These are phyloP conservation scores for Epistrophella euchroma DNA, from an alignment of 2,888 invertebrate genomes.

Conservation along the genomic window DNA sequence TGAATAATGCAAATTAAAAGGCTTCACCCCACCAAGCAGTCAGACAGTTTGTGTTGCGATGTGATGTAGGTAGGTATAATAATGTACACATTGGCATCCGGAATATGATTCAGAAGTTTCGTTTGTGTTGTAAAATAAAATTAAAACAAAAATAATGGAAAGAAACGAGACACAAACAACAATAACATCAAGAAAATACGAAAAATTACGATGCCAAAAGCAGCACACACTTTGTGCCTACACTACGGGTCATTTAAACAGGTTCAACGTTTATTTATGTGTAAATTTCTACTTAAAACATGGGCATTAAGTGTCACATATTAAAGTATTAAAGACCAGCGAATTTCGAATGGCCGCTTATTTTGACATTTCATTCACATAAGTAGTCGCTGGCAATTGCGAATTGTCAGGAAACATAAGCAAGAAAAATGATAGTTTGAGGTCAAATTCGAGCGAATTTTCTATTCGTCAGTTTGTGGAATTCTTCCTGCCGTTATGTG, in stretches of 20 bases:
- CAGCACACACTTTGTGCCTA: neutral
- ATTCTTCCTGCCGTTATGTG: no score
- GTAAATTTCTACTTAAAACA: no score
- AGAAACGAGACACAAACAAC: conserved; percentile 33
- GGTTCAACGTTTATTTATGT: neutral
- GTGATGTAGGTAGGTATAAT: neutral
- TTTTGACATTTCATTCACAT: no score
- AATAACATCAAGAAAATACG: conserved; percentile 26
- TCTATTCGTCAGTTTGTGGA: no score
- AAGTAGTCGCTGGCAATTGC: no score
- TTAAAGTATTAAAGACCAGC: no score
- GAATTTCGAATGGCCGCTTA: no score
- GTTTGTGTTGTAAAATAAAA: conserved; percentile 8
- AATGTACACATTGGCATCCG: conserved; percentile 49
- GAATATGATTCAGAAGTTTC: conserved; percentile 63
- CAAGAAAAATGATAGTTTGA: no score
- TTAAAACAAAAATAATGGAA: neutral
- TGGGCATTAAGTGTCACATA: no score
- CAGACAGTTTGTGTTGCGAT: neutral
- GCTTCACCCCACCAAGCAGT: neutral
- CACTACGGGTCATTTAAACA: neutral
- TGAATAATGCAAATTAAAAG: conserved; percentile 35
- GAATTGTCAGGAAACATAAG: no score
- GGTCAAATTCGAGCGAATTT: no score
- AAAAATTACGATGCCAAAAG: conserved; percentile 17